Evolutionary conservation across 2,113 vertebrate genomes (phyloP), one percentile per base, ranked within the genome.

Genomic region (Gambusia affinis): DNA sequence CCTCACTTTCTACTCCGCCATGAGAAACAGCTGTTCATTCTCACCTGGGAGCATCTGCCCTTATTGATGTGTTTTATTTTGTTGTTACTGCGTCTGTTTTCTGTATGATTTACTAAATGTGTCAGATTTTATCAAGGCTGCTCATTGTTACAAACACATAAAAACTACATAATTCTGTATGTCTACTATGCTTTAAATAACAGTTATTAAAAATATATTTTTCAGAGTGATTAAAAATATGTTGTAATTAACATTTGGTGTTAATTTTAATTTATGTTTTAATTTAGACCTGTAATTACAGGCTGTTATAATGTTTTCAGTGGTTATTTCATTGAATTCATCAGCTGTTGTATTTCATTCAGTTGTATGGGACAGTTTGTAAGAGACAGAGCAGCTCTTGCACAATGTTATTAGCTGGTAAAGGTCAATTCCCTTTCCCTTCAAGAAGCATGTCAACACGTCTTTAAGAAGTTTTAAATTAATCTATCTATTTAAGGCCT

Each of bases 11-110:
- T 70, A 63, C 81, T 73, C 67, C 76, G 87, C 86, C 83, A 86
- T 72, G 70, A 80, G 80, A 77, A 84, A 83, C 88, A 90, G 89
- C 81, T 91, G 87, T 84, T 85, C 88, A 68, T 75, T 75, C 80
- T 67, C 76, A 73, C 73, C 76, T 65, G 24, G 39, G 35, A 86
- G 79, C 81, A 75, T 86, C 68, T 87, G 90, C 85, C 86, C 80
- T 84, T 83, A 76, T 83, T 78, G 7, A 11, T 68, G 76, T 83
- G 70, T 83, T 88, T 87, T 72, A 64, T 85, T 84, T 86, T 73
- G 69, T 28, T 70, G 70, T 78, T 63, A 68, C 80, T 80, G 60
- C 72, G 62, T 83, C 27, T 81, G 72, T 64, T 82, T 71, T 78
- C 75, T 73, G 77, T 74, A 78, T 86, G 80, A 87, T 85, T 91